Evolutionary conservation across 2,888 invertebrate species (phyloP), one percentile per base, ranked within the genome.

Genomic region (Oxystoma pomonae): DNA sequence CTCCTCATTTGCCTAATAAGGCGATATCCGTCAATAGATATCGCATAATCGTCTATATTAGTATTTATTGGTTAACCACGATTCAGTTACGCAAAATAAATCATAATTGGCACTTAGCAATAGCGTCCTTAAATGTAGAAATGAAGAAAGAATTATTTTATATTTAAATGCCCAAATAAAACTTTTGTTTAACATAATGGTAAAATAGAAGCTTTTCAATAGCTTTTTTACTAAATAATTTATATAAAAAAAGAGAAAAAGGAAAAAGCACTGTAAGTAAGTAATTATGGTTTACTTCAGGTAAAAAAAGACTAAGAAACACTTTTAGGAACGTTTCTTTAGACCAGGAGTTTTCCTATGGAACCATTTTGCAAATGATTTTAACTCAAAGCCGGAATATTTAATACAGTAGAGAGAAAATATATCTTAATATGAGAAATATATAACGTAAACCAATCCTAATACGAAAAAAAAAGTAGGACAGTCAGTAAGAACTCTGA

Each of bases 141-240:
- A 35, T 35, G 3, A 9, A 16, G 53, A 53, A 53, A 53, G 3
- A 53, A 17, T 9, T 5, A 53, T 19, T n/a, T 53, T 9, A 53
- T 53, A 53, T 53, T 19, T 17, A 53, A 17, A 53, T 53, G 53
- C 7, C 53, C 53, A 53, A 3, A 53, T n/a, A 53, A 53, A 53
- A 17, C 5, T 3, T n/a, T 53, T 53, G 5, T 53, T 17, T 53
- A 35, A 35, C 12, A 35, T 35, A 35, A 7, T 35, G 12, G 35
- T 12, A 3, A 3, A 35, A 12, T 35, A 35, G 12, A 35, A 35
- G 12, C 35, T 35, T 35, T 35, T 7, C 12, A 7, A 35, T 7
- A 35, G 5, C 12, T 7, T 7, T 35, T 12, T 7, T 7, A 3
- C 35, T 35, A 7, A 7, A 35, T 35, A 35, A n/a, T n/a, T n/a